Conservation (phyloP, 2,113 vertebrate species). For the Rhea pennata region DNA sequence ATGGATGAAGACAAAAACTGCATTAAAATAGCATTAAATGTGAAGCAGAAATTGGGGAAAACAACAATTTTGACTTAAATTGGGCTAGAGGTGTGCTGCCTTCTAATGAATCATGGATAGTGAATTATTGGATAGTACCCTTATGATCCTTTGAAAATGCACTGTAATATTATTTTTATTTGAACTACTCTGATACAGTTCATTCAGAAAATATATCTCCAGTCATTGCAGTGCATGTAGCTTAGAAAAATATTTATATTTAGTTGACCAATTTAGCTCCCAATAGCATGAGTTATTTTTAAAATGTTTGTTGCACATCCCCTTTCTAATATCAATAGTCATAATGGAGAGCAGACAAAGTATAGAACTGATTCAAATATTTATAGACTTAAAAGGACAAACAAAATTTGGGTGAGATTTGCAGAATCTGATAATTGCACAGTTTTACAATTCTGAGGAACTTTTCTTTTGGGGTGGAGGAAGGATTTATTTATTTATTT, state of each 20-base stretch:
- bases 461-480: background rate
- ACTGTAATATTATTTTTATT: background rate
- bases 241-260: background rate
- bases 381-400: background rate
- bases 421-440: background rate
- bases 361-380: background rate
- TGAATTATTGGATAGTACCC: background rate
- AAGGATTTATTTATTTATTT: background rate
- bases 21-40: conserved; percentile 70
- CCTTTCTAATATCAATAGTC: background rate
- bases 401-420: background rate
- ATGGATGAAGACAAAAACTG: conserved; percentile 75
- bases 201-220: background rate
- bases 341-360: background rate
- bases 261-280: background rate
- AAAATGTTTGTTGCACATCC: background rate
- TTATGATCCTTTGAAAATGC: background rate
- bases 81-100: background rate
- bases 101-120: background rate
- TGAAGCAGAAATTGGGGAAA: conserved; percentile 70
- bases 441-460: background rate
- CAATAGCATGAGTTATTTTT: background rate
- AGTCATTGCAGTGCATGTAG: background rate
- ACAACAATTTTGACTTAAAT: conserved; percentile 62
- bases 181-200: background rate